Evolutionary conservation across 2,797 vertebrate species (phyloP).

Genomic region (Clarias pachynema): DNA sequence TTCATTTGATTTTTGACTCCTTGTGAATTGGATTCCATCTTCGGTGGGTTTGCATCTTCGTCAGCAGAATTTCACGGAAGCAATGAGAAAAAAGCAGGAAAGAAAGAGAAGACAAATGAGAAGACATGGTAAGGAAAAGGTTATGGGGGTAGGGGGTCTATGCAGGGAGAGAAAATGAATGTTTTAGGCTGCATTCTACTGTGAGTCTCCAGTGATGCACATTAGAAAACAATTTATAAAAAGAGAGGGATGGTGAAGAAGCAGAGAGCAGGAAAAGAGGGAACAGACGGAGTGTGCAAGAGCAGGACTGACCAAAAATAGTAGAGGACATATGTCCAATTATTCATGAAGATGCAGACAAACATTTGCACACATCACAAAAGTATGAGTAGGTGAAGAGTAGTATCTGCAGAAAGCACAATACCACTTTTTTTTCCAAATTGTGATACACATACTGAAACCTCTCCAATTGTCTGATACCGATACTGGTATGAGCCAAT

Average conservation of each 20-base stretch:
- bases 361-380: slow-evolving; percentile 8
- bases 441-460: not conserved
- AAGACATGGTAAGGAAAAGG: slow-evolving; percentile 40
- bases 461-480: not conserved
- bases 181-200: slow-evolving; percentile 38
- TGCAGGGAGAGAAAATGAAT: slow-evolving; percentile 41
- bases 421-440: not conserved
- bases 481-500: not conserved
- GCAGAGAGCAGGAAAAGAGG: slow-evolving; percentile 5
- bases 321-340: slow-evolving; percentile 48
- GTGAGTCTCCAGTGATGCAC: slow-evolving; percentile 45
- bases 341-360: slow-evolving; percentile 24
- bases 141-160: slow-evolving; percentile 22
- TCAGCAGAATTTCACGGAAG: slow-evolving; percentile 55
- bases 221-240: slow-evolving; percentile 46
- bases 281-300: slow-evolving; percentile 24
- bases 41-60: slow-evolving; percentile 45
- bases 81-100: slow-evolving; percentile 26
- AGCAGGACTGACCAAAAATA: slow-evolving; percentile 44
- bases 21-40: slow-evolving; percentile 45
- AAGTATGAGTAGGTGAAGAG: not conserved
- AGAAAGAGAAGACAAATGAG: slow-evolving; percentile 44
- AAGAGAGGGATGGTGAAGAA: slow-evolving; percentile 25
- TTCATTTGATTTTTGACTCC: slow-evolving; percentile 46
- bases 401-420: not conserved